These are phyloP conservation scores for Spisula solida DNA, from an alignment of 2,888 invertebrate species.

Conservation along the genomic window DNA sequence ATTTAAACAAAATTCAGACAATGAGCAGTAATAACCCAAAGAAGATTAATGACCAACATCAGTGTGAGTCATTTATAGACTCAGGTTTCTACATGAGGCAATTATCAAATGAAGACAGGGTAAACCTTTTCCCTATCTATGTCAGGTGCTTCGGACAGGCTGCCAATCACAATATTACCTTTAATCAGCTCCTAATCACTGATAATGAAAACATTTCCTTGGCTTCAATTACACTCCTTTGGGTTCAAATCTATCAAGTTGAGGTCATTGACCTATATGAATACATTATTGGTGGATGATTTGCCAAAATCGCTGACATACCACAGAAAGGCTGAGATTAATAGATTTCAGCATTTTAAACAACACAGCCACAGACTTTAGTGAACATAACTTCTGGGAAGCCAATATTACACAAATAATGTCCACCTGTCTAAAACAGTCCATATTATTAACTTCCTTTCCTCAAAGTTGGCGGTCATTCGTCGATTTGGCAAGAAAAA, in stretches of 20 bases:
- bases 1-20: no score
- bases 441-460: no score
- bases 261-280: background rate
- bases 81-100: background rate
- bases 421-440: no score
- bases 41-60: background rate
- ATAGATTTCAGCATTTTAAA: no score
- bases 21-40: background rate
- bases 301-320: conserved; percentile 7
- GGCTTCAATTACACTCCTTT: conserved; percentile 25
- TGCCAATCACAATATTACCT: conserved; percentile 20
- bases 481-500: no score
- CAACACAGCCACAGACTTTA: no score
- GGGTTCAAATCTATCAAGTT: conserved; percentile 6
- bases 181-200: conserved; percentile 7
- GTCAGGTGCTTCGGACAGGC: conserved; percentile 23
- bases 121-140: background rate
- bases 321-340: background rate
- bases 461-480: no score
- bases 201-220: conserved; percentile 28
- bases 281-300: background rate
- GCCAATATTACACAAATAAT: no score
- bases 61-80: background rate
- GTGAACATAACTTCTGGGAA: no score
- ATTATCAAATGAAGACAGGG: background rate